Evolutionary conservation across 2,113 vertebrate species (phyloP).

Genomic region (Calyptomena viridis): DNA sequence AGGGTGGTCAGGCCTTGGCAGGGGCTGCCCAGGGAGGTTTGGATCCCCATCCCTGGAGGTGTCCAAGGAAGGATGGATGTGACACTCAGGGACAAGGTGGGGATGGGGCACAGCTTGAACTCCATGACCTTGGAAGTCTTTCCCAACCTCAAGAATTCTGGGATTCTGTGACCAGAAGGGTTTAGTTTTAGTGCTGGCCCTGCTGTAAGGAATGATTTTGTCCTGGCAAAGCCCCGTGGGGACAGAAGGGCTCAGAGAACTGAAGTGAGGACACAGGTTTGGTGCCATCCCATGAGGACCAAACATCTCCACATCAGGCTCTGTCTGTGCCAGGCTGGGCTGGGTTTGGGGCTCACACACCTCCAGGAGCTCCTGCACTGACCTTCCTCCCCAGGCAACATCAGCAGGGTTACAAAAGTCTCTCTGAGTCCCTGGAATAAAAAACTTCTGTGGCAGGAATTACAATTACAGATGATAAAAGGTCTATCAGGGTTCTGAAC

Average conservation of each 20-base stretch:
- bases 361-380: not conserved
- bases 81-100: not conserved
- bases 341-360: not conserved
- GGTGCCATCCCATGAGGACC: not conserved
- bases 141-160: not conserved
- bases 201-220: not conserved
- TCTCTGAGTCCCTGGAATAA: not conserved
- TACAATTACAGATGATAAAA: not conserved
- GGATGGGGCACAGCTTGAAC: fast-evolving
- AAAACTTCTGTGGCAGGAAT: not conserved
- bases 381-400: not conserved
- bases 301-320: not conserved
- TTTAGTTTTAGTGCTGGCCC: not conserved
- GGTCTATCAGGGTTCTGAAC: not conserved
- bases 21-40: not conserved
- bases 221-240: not conserved
- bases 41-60: not conserved
- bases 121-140: fast-evolving
- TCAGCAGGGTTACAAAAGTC: not conserved
- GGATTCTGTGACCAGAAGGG: not conserved
- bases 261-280: too few species aligned
- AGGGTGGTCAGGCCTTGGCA: fast-evolving
- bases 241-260: not conserved
- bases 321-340: not conserved
- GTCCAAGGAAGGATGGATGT: fast-evolving